Conservation (phyloP, 2,113 vertebrate species). For the Motacilla alba region DNA sequence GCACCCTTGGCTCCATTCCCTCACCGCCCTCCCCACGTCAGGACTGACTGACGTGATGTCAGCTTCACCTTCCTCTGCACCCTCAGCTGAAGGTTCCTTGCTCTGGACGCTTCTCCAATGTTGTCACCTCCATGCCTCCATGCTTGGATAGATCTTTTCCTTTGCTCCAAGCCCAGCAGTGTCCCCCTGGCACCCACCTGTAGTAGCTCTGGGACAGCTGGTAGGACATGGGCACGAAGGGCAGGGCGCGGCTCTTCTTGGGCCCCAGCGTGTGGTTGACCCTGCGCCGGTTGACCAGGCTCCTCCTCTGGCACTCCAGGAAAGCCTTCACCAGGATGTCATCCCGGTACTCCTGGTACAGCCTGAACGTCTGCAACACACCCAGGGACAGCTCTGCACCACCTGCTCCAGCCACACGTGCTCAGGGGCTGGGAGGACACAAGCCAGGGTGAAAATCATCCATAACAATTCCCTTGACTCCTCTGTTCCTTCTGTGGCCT, state of each 20-base stretch:
- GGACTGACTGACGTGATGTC: accelerated
- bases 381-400: not conserved
- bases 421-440: not conserved
- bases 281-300: slow-evolving; percentile 90
- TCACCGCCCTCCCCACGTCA: not conserved
- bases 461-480: not conserved
- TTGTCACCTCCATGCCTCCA: not conserved
- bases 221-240: slow-evolving; percentile 95
- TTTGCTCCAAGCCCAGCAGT: not conserved
- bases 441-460: not conserved
- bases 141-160: not conserved
- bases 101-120: not conserved
- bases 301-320: slow-evolving; percentile 80
- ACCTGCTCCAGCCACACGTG: not conserved
- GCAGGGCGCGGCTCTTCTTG: slow-evolving; percentile 88
- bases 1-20: not conserved
- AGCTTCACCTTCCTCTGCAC: not conserved
- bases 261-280: slow-evolving; percentile 77
- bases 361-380: slow-evolving; percentile 81
- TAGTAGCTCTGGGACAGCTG: slow-evolving; percentile 95
- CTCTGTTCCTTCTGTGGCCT: not conserved
- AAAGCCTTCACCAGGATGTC: slow-evolving; percentile 86
- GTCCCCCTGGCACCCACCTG: slow-evolving; percentile 63
- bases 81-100: not conserved
- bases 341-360: slow-evolving; percentile 86